Evolutionary conservation across 2,113 vertebrate genomes (phyloP), one percentile per base, ranked within the genome.

Genomic region (Pomatostomus ruficeps): DNA sequence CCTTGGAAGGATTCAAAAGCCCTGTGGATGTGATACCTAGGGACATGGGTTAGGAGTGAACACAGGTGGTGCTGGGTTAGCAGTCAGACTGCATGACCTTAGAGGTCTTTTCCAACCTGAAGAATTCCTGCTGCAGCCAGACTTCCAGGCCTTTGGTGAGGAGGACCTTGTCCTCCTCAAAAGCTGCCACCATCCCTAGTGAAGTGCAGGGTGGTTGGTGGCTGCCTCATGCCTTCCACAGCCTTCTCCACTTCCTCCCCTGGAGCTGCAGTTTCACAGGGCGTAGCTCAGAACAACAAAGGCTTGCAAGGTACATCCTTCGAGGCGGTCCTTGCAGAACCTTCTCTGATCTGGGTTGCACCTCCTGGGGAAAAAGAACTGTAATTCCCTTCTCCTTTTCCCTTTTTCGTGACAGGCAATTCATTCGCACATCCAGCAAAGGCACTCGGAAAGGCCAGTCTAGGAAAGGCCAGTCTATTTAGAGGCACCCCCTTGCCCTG

Each of bases 401-500:
- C 13, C 2, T 63, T 63, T 75, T 46, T 28, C 15, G 7, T 3
- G 12, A 5, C 38, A 22, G 72, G 42, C 1, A 6, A 12, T n/a
- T 43, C 5, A 6, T 68, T 55, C 0, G 0, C 33, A 9, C 2
- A 3, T 15, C 7, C 52, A 68, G 58, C 24, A 42, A 6, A 55
- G 54, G 4, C 12, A 12, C 8, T 20, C 10, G 1, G 73, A 22
- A 74, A 11, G 57, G 43, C 45, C 17, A 6, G 75, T 5, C 5
- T 19, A 2, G 1, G 73, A 22, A 74, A 11, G 57, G 43, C 45
- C 17, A 6, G 75, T 5, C 5, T 19, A 2, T 36, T 68, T 58
- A 13, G 1, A 25, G 55, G 35, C 16, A 3, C 13, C 3, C 26
- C 46, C 26, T 28, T 35, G 33, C 45, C 10, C 42, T 25, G 55